Evolutionary conservation across 2,888 invertebrate genomes (phyloP).

Genomic region (Blastobasis adustella): DNA sequence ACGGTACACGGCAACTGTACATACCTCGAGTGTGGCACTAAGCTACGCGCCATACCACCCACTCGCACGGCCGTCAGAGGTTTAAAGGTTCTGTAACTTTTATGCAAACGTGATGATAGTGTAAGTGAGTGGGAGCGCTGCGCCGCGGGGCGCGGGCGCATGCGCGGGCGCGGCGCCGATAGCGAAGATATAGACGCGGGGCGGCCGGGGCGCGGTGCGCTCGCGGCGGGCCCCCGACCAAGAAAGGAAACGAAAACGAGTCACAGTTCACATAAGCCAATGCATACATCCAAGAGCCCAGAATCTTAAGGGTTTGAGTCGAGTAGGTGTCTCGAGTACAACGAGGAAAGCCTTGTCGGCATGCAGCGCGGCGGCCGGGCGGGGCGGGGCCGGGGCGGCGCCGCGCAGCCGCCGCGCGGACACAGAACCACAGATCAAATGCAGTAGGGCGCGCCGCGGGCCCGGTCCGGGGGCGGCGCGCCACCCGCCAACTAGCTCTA

Average conservation of each 20-base stretch:
- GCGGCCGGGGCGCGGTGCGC: slow-evolving; percentile 36
- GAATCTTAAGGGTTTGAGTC: slow-evolving; percentile 74
- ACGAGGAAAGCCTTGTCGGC: slow-evolving; percentile 71
- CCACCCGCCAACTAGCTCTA: slow-evolving; percentile 69
- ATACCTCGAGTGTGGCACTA: slow-evolving; percentile 30
- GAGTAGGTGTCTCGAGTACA: slow-evolving; percentile 63
- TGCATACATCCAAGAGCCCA: slow-evolving; percentile 76
- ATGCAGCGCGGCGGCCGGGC: slow-evolving; percentile 66
- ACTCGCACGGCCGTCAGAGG: slow-evolving; percentile 19
- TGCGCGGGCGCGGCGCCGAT: slow-evolving; percentile 57
- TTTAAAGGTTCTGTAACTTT: slow-evolving; percentile 28
- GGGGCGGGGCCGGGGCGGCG: slow-evolving; percentile 25
- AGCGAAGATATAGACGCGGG: slow-evolving; percentile 14
- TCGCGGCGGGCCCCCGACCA: slow-evolving; percentile 59
- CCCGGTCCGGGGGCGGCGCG: slow-evolving; percentile 38
- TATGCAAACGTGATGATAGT: slow-evolving; percentile 24
- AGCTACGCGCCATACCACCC: slow-evolving; percentile 23
- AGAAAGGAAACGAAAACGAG: slow-evolving; percentile 75
- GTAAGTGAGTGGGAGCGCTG: neutral
- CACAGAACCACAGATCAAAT: slow-evolving; percentile 75
- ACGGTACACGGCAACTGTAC: slow-evolving; percentile 19
- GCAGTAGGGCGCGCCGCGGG: slow-evolving; percentile 61
- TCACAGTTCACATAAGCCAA: slow-evolving; percentile 75
- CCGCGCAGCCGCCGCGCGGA: slow-evolving; percentile 51
- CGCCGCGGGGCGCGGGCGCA: slow-evolving; percentile 12